Conservation (phyloP, 37 sponge, comb jelly and placozoan species). For the Cliona cf. orientalis region DNA sequence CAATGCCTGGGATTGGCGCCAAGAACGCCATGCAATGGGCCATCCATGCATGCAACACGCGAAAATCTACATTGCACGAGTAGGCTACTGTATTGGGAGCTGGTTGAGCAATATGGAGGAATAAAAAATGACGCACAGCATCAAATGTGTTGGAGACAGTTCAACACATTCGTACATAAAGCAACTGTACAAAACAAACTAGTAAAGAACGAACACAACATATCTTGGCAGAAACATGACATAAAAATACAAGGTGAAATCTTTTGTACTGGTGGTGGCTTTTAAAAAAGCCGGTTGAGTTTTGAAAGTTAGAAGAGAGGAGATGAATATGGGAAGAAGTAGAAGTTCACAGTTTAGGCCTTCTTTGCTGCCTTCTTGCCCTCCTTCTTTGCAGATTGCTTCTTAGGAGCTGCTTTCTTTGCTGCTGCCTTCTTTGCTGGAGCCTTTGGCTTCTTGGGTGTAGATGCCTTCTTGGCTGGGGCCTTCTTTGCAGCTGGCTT, state of each 20-base stretch:
- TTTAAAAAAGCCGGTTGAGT: slow-evolving; percentile 84
- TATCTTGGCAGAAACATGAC: slow-evolving; percentile 16
- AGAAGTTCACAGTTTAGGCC: background rate
- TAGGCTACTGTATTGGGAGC: no score
- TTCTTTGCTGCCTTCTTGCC: slow-evolving; percentile 40
- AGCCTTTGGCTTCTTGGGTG: slow-evolving; percentile 26
- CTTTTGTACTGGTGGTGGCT: slow-evolving; percentile 86
- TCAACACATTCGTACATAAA: background rate
- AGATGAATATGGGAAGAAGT: background rate
- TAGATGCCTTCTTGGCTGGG: background rate
- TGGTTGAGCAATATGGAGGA: background rate
- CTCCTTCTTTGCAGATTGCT: slow-evolving; percentile 27
- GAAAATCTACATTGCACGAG: no score
- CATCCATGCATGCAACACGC: no score
- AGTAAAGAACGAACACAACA: background rate
- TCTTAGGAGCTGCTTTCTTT: slow-evolving; percentile 56
- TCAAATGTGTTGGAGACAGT: background rate
- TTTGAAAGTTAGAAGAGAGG: slow-evolving; percentile 24
- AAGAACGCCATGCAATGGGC: no score
- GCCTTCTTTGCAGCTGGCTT: slow-evolving; percentile 61
- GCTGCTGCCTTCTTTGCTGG: slow-evolving; percentile 25
- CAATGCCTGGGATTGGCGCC: no score
- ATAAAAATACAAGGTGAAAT: slow-evolving; percentile 15
- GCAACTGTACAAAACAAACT: background rate
- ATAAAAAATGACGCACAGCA: background rate